Base-by-base conservation (phyloP, 2,113 vertebrate species). In the Ictalurus punctatus region DNA sequence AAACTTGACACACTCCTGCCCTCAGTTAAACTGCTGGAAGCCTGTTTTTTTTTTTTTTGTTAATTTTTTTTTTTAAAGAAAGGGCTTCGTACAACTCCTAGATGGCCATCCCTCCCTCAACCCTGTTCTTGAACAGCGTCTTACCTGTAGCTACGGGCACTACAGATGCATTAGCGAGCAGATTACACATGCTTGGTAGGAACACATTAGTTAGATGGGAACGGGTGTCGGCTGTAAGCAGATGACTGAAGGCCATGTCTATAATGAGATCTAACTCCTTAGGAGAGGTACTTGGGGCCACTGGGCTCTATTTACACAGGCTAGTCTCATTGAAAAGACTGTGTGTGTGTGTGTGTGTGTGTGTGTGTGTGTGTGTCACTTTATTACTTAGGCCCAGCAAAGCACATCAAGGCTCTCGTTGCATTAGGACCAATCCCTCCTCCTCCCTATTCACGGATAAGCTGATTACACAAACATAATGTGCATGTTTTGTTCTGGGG, bases 381-480 rank as follows among this genome's bases (percentile, higher is more conserved):
- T 95, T 96, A 95, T 96, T 95, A 96, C 95, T 95, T 95, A 95
- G 94, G 93, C 94, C 91, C 91, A 82, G 84, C 92, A 91, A 92
- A 93, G 90, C 93, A 94, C 94, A 94, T 96, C 94, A 94, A 80
- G 87, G 92, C 92, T 92, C 90, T 93, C 92, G 94, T 94, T 95
- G 94, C 93, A 95, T 96, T 94, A 94, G 92, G 91, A 94, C 93
- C 91, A 91, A 92, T 90, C 44, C 59, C 69, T 81, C 87, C 84
- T 83, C 65, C 90, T 78, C 78, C 37, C 76, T 74, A 91, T 88
- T 93, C 94, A 91, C 90, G 90, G 91, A 93, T 96, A 96, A 96
- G 94, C 94, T 95, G 95, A 96, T 96, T 96, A 96, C 95, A 95
- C 95, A 96, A 94, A 95, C 94, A 96, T 95, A 96, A 95, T 96